Evolutionary conservation across 2,888 invertebrate genomes (phyloP).

Genomic region (Acanthosepion esculentum): DNA sequence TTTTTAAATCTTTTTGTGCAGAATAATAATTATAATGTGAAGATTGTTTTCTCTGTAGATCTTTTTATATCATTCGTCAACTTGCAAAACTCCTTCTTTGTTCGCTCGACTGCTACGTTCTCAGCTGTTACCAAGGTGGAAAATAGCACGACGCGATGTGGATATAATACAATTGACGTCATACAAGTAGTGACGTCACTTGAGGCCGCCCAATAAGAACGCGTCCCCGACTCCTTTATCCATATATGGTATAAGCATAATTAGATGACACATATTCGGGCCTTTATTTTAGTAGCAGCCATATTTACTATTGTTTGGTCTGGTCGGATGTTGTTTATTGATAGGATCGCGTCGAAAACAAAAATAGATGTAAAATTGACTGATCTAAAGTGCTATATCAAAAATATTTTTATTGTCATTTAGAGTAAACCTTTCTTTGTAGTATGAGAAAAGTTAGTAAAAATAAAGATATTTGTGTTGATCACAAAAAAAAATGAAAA

Average conservation of each 20-base stretch:
- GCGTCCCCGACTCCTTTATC: not conserved
- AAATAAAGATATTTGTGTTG: not conserved
- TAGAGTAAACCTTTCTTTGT: not conserved
- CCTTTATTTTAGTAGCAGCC: not conserved
- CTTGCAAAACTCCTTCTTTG: not conserved
- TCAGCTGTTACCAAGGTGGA: not conserved
- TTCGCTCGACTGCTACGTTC: not conserved
- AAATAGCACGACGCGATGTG: not conserved
- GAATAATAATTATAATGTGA: not conserved
- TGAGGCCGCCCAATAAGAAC: not conserved
- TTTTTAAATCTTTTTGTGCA: not conserved
- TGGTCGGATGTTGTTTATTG: not conserved
- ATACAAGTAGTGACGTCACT: not conserved
- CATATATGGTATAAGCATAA: not conserved
- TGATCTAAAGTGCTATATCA: not conserved
- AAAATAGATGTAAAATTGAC: not conserved
- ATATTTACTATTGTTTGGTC: not conserved
- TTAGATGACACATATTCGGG: not conserved
- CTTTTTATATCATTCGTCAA: not conserved
- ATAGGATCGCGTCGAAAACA: not conserved
- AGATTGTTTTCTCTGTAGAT: not conserved
- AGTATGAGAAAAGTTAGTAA: not conserved
- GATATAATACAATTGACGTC: constrained; percentile 39
- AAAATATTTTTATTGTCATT: not conserved
- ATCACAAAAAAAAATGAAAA: not conserved